A percentile compares a stretch with the other conserved stretches of the same genome.
phyloP scores from a whole-genome alignment of 1,140 invertebrate genomes.

The Condylostylus longicornis region DNA sequence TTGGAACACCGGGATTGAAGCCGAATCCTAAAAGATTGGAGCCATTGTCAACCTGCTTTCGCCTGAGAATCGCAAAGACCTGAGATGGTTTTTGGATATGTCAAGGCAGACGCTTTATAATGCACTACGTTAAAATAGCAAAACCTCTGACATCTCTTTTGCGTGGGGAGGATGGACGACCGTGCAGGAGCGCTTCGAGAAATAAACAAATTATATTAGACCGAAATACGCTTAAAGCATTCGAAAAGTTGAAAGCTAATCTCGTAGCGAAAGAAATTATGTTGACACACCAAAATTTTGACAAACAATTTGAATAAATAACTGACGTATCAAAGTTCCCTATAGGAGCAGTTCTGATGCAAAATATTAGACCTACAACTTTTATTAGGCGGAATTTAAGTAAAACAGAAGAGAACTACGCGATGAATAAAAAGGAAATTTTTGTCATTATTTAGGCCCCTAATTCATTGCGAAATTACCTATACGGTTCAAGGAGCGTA shows the following conservation, averaged over 20 bases:
- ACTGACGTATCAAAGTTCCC: slow-evolving; percentile 21
- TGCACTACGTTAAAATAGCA: slow-evolving; percentile 13
- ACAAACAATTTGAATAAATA: slow-evolving; percentile 20
- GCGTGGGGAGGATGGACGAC: slow-evolving; percentile 6
- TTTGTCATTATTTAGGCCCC: slow-evolving; percentile 32
- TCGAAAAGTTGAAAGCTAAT: slow-evolving; percentile 15
- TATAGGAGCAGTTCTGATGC: slow-evolving; percentile 24
- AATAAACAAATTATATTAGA: slow-evolving; percentile 16
- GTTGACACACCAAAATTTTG: slow-evolving; percentile 22
- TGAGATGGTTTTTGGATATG: slow-evolving; percentile 17
- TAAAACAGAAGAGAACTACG: slow-evolving; percentile 17
- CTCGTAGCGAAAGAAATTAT: slow-evolving; percentile 25
- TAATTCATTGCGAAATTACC: slow-evolving; percentile 23
- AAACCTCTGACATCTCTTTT: slow-evolving; percentile 9
- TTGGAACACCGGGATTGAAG: slow-evolving; percentile 11
- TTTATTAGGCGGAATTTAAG: slow-evolving; percentile 18
- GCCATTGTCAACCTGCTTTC: slow-evolving; percentile 11
- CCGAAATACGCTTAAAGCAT: slow-evolving; percentile 12
- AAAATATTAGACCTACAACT: slow-evolving; percentile 15
- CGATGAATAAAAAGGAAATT: slow-evolving; percentile 21
- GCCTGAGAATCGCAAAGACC: slow-evolving; percentile 16
- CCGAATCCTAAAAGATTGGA: slow-evolving; percentile 11
- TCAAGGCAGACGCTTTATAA: slow-evolving; percentile 14
- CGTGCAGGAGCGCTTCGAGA: slow-evolving; percentile 9
- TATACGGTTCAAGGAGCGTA: slow-evolving; percentile 16